phyloP scores from a whole-genome alignment of 2,113 vertebrate species.

The Melanostigma gelatinosum region DNA sequence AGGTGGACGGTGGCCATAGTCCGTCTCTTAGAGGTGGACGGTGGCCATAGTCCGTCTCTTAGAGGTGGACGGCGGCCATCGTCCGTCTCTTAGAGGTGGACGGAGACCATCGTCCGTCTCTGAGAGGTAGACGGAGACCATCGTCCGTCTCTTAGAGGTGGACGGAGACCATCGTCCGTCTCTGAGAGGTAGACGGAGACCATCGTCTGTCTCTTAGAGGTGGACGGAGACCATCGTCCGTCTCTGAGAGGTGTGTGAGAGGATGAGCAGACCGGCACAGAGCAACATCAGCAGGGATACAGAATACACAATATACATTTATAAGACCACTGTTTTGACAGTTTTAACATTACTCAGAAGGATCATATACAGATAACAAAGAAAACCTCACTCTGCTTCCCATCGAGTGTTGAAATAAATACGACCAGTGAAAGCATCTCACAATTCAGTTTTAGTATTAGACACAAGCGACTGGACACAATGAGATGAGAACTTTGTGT shows the following conservation, averaged over 20 bases:
- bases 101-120: no score
- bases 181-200: no score
- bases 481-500: constrained; percentile 33
- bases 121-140: no score
- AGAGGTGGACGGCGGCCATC: neutral
- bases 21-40: no score
- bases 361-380: constrained; percentile 48
- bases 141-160: no score
- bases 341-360: constrained; percentile 42
- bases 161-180: no score
- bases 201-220: neutral
- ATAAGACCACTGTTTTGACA: constrained; percentile 60
- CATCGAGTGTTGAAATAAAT: constrained; percentile 32
- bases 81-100: no score
- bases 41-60: no score
- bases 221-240: no score
- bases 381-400: constrained; percentile 27
- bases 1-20: no score
- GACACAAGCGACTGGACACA: constrained; percentile 42
- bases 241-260: neutral
- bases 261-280: constrained; percentile 52
- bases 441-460: constrained; percentile 37
- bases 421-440: constrained; percentile 26
- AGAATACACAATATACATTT: constrained; percentile 61
- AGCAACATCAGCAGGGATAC: constrained; percentile 62